Evolutionary conservation across 2,113 vertebrate species (phyloP), one percentile per base, ranked within the genome.

Genomic region (Calidris pugnax): DNA sequence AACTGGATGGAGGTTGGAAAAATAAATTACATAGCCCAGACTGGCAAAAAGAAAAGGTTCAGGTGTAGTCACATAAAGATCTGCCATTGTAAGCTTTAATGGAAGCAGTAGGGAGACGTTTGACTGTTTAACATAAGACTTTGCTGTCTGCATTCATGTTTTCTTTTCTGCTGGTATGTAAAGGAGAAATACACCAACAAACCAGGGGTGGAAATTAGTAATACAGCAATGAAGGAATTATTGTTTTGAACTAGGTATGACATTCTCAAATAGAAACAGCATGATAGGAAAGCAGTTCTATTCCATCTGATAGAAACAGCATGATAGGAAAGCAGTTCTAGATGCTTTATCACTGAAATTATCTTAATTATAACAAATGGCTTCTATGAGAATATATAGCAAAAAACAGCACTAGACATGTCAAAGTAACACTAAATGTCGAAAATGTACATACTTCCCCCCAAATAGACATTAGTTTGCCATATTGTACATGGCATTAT

Each of bases 1-100:
- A 86, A 69, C 45, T 37, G 35, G 14, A 76, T 76, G n/a, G 74
- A 91, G 63, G 23, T 92, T 85, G 92, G 66, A 93, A 92, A 87
- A 95, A 89, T 76, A 91, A 93, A 89, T 66, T 37, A 43, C 8
- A 33, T 53, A 71, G 28, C 16, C 22, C 67, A 79, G 28, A 76
- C 27, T 87, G 47, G 53, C 1, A 32, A 95, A 97, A 95, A 84
- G 10, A 68, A 57, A 75, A 82, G 20, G 3, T 69, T 91, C n/a
- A 62, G 77, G 37, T 75, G 48, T 57, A 78, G 63, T 74, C 35
- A 32, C 73, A 72, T 32, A 89, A 93, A 79, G 57, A 66, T 55
- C 51, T 57, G 35, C 56, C 62, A 41, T 73, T 85, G 13, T 50
- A 79, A 69, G 20, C 47, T 68, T 66, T 76, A 78, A 62, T 89